A percentile compares a stretch with the other conserved stretches of the same genome.
These are phyloP conservation scores for Cettia cetti DNA, from an alignment of 2,113 vertebrate genomes.

Conservation along the genomic window DNA sequence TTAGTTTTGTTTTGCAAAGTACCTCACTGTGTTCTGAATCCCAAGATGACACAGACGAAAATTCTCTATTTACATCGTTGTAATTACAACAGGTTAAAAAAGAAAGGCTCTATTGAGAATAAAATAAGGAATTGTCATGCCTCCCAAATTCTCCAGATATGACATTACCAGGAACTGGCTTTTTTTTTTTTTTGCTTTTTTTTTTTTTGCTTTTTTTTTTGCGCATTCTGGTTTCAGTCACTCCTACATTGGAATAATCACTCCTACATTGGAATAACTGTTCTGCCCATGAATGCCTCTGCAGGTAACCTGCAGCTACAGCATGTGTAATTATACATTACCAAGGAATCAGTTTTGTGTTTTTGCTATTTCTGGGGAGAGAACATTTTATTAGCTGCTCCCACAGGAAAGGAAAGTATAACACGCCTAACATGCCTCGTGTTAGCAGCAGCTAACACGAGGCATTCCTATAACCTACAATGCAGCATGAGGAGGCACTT, in stretches of 20 bases:
- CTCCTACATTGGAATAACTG: not conserved
- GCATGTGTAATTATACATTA: slow-evolving; percentile 2
- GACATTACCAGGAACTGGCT: not conserved
- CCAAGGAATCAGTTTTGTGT: not conserved
- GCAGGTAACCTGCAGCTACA: slow-evolving; percentile 28
- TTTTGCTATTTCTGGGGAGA: not conserved
- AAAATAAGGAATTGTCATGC: not conserved
- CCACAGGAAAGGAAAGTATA: not conserved
- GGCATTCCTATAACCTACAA: not conserved
- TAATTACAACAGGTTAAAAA: not conserved
- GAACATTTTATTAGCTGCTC: not conserved
- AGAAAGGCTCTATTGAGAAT: not conserved
- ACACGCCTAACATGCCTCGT: too few species aligned
- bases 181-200: too few species aligned
- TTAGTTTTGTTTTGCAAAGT: not conserved
- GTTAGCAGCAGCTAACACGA: not conserved
- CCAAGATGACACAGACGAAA: not conserved
- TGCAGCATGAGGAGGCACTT: not conserved
- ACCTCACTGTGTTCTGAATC: not conserved
- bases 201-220: too few species aligned
- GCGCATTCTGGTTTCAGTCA: slow-evolving; percentile 11
- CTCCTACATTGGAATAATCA: not conserved
- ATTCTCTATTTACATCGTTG: not conserved
- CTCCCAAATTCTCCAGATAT: not conserved
- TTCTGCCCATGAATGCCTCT: slow-evolving; percentile 2